Conservation (phyloP, 2,888 invertebrate genomes). For the Macrosoma leucophasiata region DNA sequence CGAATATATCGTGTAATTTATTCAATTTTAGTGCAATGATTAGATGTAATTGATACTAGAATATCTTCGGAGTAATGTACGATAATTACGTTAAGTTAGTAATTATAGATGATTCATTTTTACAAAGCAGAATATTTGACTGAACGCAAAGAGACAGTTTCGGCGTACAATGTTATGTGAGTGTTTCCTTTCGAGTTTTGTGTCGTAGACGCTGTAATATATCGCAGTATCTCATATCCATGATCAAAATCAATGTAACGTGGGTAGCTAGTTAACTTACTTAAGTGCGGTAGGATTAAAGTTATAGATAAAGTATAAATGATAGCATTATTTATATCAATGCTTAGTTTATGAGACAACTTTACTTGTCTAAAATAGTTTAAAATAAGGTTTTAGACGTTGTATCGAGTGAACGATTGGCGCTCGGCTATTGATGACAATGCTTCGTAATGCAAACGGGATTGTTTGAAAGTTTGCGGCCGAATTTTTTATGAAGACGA, state of each 20-base stretch:
- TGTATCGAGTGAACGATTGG: slow-evolving; percentile 54
- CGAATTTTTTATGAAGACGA: no score
- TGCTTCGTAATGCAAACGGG: no score
- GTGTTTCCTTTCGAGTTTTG: slow-evolving; percentile 46
- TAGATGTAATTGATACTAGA: slow-evolving; percentile 66
- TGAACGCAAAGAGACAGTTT: slow-evolving; percentile 56
- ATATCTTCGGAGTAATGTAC: slow-evolving; percentile 54
- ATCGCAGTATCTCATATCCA: slow-evolving; percentile 59
- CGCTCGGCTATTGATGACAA: slow-evolving; percentile 51
- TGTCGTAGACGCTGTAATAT: slow-evolving; percentile 55
- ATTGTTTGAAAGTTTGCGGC: no score
- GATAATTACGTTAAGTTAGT: slow-evolving; percentile 60
- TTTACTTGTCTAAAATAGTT: slow-evolving; percentile 65
- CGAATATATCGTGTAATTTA: slow-evolving; percentile 66
- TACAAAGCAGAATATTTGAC: slow-evolving; percentile 62
- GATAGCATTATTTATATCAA: slow-evolving; percentile 72
- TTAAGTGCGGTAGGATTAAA: slow-evolving; percentile 65
- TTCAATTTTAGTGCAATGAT: slow-evolving; percentile 75
- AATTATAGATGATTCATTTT: slow-evolving; percentile 53
- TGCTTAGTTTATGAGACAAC: slow-evolving; percentile 66
- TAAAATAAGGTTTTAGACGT: slow-evolving; percentile 50
- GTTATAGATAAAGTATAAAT: slow-evolving; percentile 62
- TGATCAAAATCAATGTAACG: slow-evolving; percentile 54
- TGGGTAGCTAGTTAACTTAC: slow-evolving; percentile 54
- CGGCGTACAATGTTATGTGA: slow-evolving; percentile 56